A percentile compares a stretch with the other conserved stretches of the same genome.
Evolutionary conservation across 2,797 vertebrate genomes (phyloP).

Genomic region (Cetoscarus ocellatus): DNA sequence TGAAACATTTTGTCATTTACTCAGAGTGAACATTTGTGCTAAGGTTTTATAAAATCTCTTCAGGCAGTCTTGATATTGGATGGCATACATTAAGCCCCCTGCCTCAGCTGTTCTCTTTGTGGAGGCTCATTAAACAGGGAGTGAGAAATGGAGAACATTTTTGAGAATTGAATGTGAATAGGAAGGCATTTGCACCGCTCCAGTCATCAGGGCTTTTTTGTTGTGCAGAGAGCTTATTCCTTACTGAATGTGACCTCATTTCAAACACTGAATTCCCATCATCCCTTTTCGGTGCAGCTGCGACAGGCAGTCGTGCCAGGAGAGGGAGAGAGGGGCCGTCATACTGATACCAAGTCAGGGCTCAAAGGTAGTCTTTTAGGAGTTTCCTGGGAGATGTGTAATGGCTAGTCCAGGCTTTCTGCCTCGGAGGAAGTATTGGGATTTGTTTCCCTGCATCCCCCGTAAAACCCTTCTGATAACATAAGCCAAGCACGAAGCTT

Average conservation of each 20-base stretch:
- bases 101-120: too few relatives aligned
- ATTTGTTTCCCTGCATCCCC: slow-evolving; percentile 56
- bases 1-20: too few relatives aligned
- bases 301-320: slow-evolving; percentile 36
- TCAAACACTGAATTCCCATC: slow-evolving; percentile 58
- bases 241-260: slow-evolving; percentile 73
- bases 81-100: too few relatives aligned
- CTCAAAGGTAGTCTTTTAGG: slow-evolving; percentile 35
- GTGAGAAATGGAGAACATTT: not conserved
- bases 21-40: too few relatives aligned
- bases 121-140: not conserved
- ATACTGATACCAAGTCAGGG: slow-evolving; percentile 22
- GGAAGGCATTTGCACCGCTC: slow-evolving; percentile 37
- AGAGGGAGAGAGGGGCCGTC: slow-evolving; percentile 34
- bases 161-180: slow-evolving; percentile 2
- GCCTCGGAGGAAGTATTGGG: slow-evolving; percentile 39
- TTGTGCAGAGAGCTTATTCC: slow-evolving; percentile 44
- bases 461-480: slow-evolving; percentile 47
- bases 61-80: too few relatives aligned
- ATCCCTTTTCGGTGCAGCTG: slow-evolving; percentile 60
- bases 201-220: slow-evolving; percentile 47
- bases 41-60: too few relatives aligned
- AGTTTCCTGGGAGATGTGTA: slow-evolving; percentile 36
- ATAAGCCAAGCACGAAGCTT: slow-evolving; percentile 45
- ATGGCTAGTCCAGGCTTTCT: slow-evolving; percentile 36